Conservation (phyloP, 2,797 vertebrate species). For the Pseudomugil tenellus region DNA sequence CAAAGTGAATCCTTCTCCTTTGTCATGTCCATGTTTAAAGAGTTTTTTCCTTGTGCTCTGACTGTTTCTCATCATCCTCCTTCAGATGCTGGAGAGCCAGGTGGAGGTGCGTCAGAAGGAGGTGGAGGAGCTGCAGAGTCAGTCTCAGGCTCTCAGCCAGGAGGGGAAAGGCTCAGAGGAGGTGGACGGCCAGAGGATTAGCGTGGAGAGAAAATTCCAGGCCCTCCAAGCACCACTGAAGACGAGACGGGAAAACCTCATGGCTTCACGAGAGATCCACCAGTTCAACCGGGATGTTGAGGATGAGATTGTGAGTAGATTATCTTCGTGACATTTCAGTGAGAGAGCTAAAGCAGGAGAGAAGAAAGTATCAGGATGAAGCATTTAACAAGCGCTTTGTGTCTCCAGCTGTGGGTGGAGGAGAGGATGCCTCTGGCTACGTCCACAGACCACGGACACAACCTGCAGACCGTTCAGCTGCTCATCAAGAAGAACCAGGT, state of each 20-base stretch:
- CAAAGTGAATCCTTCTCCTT: no score
- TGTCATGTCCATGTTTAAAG: no score
- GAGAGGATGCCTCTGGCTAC: constrained; percentile 90
- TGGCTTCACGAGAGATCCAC: constrained; percentile 92
- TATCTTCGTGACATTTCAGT: no score
- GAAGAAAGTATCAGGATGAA: no score
- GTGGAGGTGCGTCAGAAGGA: constrained; percentile 94
- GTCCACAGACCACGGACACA: constrained; percentile 88
- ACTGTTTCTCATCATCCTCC: no score
- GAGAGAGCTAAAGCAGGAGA: no score
- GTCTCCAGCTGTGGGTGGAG: constrained; percentile 91
- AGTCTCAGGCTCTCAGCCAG: constrained; percentile 88
- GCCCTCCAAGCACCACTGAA: constrained; percentile 88
- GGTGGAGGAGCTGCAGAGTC: constrained; percentile 91
- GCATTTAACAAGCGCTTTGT: no score
- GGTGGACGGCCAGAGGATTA: constrained; percentile 87
- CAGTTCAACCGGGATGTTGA: constrained; percentile 94
- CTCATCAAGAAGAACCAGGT: constrained; percentile 96
- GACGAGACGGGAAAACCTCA: constrained; percentile 80
- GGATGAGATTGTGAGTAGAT: constrained; percentile 91
- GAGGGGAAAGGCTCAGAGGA: constrained; percentile 91
- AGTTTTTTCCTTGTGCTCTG: no score
- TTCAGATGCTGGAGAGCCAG: constrained; percentile 93
- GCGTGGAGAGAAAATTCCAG: constrained; percentile 89
- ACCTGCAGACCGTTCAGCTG: constrained; percentile 92